These are phyloP conservation scores for Geotrypetes seraphini DNA, from an alignment of 2,797 vertebrate genomes.

Conservation along the genomic window DNA sequence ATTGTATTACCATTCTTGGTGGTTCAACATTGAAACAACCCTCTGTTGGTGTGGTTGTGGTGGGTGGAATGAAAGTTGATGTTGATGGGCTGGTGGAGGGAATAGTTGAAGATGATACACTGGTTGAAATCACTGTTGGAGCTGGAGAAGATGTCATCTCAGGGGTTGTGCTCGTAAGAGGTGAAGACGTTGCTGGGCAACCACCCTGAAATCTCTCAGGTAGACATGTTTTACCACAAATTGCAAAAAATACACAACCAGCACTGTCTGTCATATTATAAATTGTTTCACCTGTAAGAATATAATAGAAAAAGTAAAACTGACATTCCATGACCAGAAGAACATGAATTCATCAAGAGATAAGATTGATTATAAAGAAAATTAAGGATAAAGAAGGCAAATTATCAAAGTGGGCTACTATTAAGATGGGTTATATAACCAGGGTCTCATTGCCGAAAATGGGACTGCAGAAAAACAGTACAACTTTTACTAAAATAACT, in stretches of 20 bases:
- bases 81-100: too few relatives aligned
- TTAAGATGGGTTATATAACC: too few relatives aligned
- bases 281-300: constrained; percentile 40
- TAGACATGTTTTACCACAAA: constrained; percentile 44
- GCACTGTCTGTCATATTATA: constrained; percentile 45
- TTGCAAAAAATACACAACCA: constrained; percentile 49
- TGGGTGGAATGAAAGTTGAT: not conserved
- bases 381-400: too few relatives aligned
- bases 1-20: constrained; percentile 41
- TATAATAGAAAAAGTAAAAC: accelerated
- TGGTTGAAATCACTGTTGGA: not conserved
- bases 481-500: too few relatives aligned
- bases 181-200: constrained; percentile 23
- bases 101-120: accelerated
- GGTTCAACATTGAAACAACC: constrained; percentile 42
- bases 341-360: accelerated
- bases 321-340: accelerated
- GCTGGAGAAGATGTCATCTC: not conserved
- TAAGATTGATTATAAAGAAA: too few relatives aligned
- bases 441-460: too few relatives aligned
- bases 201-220: constrained; percentile 8
- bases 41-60: not conserved
- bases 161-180: not conserved
- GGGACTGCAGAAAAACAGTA: too few relatives aligned
- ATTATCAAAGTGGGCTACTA: too few relatives aligned